phyloP scores from a whole-genome alignment of 2,888 invertebrate genomes.

The Drosophila paranaensis region DNA sequence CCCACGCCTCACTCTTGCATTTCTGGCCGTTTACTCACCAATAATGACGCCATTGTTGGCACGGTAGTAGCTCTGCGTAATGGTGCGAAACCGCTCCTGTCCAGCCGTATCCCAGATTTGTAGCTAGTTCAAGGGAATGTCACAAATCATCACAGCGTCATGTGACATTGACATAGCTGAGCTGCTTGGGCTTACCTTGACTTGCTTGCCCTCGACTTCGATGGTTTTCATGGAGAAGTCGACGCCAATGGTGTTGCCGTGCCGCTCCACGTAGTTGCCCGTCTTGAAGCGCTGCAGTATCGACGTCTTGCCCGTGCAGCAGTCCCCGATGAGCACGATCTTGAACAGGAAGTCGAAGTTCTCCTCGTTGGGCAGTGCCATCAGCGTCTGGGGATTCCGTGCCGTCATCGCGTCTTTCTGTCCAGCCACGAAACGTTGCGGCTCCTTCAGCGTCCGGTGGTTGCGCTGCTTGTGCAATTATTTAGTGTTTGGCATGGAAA shows the following conservation, averaged over 20 bases:
- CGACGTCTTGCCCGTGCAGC: conserved; percentile 96
- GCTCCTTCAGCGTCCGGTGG: conserved; percentile 21
- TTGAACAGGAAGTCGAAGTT: conserved; percentile 97
- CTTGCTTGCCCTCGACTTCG: conserved; percentile 95
- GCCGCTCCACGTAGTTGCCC: conserved; percentile 97
- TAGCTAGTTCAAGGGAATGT: conserved; percentile 62
- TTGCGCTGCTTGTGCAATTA: conserved; percentile 36
- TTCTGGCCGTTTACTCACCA: conserved; percentile 85
- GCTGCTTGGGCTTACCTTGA: conserved; percentile 89
- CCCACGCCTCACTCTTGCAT: not conserved
- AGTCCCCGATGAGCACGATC: conserved; percentile 95
- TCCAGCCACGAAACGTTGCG: conserved; percentile 21
- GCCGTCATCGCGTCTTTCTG: conserved; percentile 87
- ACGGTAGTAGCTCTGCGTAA: conserved; percentile 98
- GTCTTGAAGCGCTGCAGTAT: conserved; percentile 98
- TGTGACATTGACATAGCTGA: not conserved
- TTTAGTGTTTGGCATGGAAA: conserved; percentile 50
- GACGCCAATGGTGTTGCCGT: conserved; percentile 98
- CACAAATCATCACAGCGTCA: not conserved
- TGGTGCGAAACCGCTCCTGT: conserved; percentile 97
- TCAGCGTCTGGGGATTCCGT: conserved; percentile 91
- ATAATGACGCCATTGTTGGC: conserved; percentile 98
- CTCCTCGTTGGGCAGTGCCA: conserved; percentile 91
- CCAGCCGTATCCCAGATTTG: conserved; percentile 99
- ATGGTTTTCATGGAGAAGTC: conserved; percentile 99